These are phyloP conservation scores for Campoplex nolae DNA, from an alignment of 2,888 invertebrate genomes.

Conservation along the genomic window DNA sequence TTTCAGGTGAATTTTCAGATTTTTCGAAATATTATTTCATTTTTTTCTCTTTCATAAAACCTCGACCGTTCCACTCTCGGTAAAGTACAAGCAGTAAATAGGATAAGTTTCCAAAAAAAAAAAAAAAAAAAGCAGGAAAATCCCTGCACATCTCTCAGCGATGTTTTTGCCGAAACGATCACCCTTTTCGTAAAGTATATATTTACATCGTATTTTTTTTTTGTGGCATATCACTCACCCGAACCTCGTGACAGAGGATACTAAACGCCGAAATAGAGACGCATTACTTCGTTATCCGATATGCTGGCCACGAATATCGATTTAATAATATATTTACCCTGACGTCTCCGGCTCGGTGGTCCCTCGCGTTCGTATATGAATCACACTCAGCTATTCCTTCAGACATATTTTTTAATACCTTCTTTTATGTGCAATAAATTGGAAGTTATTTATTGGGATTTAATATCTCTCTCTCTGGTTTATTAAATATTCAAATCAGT, in stretches of 20 bases:
- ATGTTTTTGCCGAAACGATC: not conserved
- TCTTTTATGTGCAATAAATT: not conserved
- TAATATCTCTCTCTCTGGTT: not conserved
- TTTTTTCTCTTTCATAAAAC: not conserved
- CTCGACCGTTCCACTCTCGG: not conserved
- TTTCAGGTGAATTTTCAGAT: not conserved
- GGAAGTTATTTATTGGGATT: not conserved
- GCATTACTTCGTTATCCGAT: constrained; percentile 67
- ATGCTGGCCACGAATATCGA: constrained; percentile 64
- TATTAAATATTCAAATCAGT: not conserved
- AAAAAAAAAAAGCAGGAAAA: not conserved
- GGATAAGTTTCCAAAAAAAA: not conserved
- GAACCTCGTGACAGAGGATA: constrained; percentile 36
- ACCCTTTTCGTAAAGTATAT: constrained; percentile 6
- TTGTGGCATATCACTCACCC: constrained; percentile 44
- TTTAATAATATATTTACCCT: constrained; percentile 72
- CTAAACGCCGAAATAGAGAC: constrained; percentile 50
- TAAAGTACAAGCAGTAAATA: not conserved
- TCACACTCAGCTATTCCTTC: constrained; percentile 37
- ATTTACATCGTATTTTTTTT: constrained; percentile 20
- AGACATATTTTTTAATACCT: constrained; percentile 34
- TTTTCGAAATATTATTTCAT: not conserved
- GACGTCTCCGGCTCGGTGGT: constrained; percentile 45
- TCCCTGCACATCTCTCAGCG: not conserved
- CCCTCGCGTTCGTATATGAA: constrained; percentile 52